Evolutionary conservation across 1,140 invertebrate species (phyloP), one percentile per base, ranked within the genome.

Genomic region (Cyclina sinensis): DNA sequence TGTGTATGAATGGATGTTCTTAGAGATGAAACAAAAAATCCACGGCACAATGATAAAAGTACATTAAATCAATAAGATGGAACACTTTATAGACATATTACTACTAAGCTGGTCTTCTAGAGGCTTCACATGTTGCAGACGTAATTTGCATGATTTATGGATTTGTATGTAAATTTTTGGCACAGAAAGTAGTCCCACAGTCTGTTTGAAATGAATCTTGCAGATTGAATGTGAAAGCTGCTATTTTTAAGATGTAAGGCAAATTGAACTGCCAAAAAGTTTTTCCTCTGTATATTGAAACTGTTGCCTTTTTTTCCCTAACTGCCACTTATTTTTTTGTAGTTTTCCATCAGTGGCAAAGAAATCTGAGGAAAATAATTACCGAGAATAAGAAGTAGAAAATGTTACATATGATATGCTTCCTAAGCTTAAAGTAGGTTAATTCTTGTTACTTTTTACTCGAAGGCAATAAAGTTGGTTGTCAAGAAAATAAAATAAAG

Each of bases 101-200:
- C n/a, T n/a, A n/a, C n/a, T n/a, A n/a, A n/a, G n/a, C n/a, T n/a
- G n/a, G n/a, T n/a, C n/a, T n/a, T n/a, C n/a, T n/a, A n/a, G n/a
- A n/a, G 12, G 1, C 62, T 65, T 65, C 62, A 65, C 30, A 30
- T 78, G 43, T 11, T 35, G 21, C 30, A 35, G 27, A 78, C 27
- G 27, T 54, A 54, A 78, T 78, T 78, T 78, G 27, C 74, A 78
- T 78, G 74, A 78, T 30, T 78, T 78, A 78, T 78, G 48, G 74
- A 78, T 78, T 54, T 78, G 43, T 57, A 78, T 78, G 74, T 78
- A 57, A 48, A 74, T 46, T 51, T 78, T 78, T 78, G 43, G 74
- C 65, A 70, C 32, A 35, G 65, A 37, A 37, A 37, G 65, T 70
- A 70, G 65, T 70, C 32, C 65, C 24, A 18, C 30, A 16, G 65